Conservation (phyloP, 2,888 invertebrate species). For the Aleiodes alternator region DNA sequence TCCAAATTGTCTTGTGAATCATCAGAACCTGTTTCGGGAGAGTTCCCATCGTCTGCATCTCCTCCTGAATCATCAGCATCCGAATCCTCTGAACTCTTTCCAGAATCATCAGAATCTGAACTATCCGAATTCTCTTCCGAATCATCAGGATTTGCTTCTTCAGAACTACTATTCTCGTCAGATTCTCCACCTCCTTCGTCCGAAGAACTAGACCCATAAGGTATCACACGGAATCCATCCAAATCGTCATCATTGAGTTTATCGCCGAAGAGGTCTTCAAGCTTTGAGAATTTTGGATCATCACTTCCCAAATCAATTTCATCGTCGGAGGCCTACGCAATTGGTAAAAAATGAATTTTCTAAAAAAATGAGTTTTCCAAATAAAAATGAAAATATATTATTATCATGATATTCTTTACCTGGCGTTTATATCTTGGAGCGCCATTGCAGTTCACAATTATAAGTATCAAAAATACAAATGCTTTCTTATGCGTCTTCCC, state of each 20-base stretch:
- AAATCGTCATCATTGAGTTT: too few relatives aligned
- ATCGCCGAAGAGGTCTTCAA: not conserved
- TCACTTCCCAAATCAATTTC: not conserved
- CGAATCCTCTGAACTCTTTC: not conserved
- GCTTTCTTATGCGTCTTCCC: too few relatives aligned
- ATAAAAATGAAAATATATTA: not conserved
- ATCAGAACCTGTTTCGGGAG: not conserved
- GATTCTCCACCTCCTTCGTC: not conserved
- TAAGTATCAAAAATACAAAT: too few relatives aligned
- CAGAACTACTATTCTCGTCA: not conserved
- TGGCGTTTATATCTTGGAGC: conserved; percentile 31
- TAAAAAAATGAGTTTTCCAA: too few relatives aligned
- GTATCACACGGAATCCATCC: too few relatives aligned
- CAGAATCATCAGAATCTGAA: not conserved
- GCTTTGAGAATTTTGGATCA: not conserved
- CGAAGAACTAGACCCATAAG: not conserved
- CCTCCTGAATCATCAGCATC: not conserved
- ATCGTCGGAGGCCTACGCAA: not conserved
- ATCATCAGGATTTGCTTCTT: not conserved
- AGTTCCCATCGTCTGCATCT: not conserved
- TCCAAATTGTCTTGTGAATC: conserved; percentile 37
- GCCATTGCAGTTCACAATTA: conserved; percentile 37
- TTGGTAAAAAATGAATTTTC: not conserved
- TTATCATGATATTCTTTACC: conserved; percentile 33
- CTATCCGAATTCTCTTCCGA: not conserved